Percentiles rank a stretch among this genome's conserved stretches.
Evolutionary conservation across 2,797 vertebrate genomes (phyloP).

Genomic region (Hylomyscus alleni): DNA sequence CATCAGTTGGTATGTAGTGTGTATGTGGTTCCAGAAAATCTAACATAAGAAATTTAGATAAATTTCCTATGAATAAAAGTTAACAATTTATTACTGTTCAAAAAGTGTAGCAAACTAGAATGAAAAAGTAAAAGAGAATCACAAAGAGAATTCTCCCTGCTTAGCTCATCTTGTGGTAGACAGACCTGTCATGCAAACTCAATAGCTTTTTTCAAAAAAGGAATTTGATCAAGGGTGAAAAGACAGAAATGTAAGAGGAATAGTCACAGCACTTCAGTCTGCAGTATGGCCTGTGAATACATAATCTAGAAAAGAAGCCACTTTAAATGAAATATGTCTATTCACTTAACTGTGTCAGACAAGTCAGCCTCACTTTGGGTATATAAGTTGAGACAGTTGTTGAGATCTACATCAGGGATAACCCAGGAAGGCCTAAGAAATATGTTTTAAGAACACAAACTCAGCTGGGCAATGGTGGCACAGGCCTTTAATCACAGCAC

Average conservation of each 20-base stretch:
- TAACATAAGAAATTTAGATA: conserved; percentile 68
- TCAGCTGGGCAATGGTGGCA: neutral
- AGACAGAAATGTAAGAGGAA: conserved; percentile 30
- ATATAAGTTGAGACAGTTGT: neutral
- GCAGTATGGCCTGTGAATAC: neutral
- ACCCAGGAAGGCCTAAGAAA: neutral
- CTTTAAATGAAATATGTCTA: conserved; percentile 23
- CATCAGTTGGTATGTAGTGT: neutral
- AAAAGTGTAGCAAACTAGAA: conserved; percentile 68
- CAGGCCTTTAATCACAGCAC: too few species aligned
- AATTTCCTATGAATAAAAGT: conserved; percentile 65
- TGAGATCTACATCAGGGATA: neutral
- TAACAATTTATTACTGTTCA: conserved; percentile 76
- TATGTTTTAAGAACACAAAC: neutral
- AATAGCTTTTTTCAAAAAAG: conserved; percentile 58
- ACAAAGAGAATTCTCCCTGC: conserved; percentile 73
- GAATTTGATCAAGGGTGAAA: conserved; percentile 54
- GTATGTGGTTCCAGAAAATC: conserved; percentile 72
- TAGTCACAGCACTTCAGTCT: conserved; percentile 51
- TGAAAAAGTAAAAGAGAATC: conserved; percentile 78
- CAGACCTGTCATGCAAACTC: conserved; percentile 69
- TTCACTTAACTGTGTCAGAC: conserved; percentile 37
- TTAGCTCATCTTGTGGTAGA: conserved; percentile 73
- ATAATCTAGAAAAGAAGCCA: conserved; percentile 11
- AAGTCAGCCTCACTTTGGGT: neutral